These are phyloP conservation scores for Lagorchestes hirsutus DNA, from an alignment of 2,797 vertebrate species.

Conservation along the genomic window DNA sequence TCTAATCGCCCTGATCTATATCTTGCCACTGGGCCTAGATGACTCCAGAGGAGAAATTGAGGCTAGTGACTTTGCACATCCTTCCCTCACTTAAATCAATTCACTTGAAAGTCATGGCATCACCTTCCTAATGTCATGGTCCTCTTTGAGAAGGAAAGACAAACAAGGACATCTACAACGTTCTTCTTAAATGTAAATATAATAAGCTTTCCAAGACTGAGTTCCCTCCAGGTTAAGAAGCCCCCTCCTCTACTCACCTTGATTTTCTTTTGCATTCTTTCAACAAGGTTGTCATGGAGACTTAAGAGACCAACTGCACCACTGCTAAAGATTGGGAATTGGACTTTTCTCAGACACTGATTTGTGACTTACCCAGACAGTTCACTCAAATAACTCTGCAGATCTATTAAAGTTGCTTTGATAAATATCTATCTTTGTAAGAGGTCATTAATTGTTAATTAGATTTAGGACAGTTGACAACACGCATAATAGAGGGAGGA, in stretches of 20 bases:
- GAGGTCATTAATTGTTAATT: background rate
- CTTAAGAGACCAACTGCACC: background rate
- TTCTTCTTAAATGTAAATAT: background rate
- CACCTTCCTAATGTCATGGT: too few species aligned
- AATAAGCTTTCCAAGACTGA: background rate
- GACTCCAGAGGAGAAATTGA: too few species aligned
- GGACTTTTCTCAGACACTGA: background rate
- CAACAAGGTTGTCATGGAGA: background rate
- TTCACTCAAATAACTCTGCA: background rate
- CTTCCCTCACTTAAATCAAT: too few species aligned
- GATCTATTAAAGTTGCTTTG: background rate
- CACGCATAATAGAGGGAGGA: background rate
- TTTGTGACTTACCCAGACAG: background rate
- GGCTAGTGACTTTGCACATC: too few species aligned
- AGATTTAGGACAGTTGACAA: background rate
- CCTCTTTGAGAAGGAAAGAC: too few species aligned
- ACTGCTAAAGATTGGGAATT: background rate
- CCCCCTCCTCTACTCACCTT: background rate
- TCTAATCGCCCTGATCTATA: too few species aligned
- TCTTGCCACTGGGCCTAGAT: too few species aligned
- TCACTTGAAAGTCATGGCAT: too few species aligned
- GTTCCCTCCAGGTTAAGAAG: background rate
- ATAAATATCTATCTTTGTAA: background rate
- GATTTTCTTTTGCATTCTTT: background rate
- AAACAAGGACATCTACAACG: background rate